These are phyloP conservation scores for Papilio demoleus DNA, from an alignment of 2,888 invertebrate species.

Conservation along the genomic window DNA sequence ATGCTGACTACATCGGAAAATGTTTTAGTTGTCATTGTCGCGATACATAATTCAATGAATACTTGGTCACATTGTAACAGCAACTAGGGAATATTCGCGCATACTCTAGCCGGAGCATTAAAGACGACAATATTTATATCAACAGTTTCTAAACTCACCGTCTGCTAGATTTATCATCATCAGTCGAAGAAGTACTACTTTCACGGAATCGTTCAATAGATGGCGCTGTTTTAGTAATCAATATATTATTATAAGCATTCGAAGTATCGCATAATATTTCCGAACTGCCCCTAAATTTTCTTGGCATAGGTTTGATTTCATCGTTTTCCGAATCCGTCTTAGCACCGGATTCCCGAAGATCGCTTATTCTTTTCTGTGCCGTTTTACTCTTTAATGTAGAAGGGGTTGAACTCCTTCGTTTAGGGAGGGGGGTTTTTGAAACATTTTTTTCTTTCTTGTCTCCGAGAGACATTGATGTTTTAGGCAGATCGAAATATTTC, in stretches of 20 bases:
- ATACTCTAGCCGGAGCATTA: no score
- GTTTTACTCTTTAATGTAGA: conserved; percentile 50
- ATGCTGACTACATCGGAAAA: no score
- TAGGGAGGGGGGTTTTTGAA: conserved; percentile 60
- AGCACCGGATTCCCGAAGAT: conserved; percentile 60
- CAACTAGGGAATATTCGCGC: no score
- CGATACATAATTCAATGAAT: no score
- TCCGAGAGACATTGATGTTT: conserved; percentile 47
- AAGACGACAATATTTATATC: no score
- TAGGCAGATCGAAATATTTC: conserved; percentile 66
- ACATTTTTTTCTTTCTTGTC: conserved; percentile 55
- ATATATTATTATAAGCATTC: conserved; percentile 56
- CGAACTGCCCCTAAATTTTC: conserved; percentile 44
- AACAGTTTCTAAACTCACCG: conserved; percentile 30
- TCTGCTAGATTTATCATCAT: conserved; percentile 47
- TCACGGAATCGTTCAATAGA: conserved; percentile 65
- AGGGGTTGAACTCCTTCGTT: conserved; percentile 70
- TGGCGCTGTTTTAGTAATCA: conserved; percentile 75
- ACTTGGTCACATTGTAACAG: no score
- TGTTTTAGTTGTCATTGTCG: no score
- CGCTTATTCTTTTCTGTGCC: conserved; percentile 57
- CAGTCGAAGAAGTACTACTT: conserved; percentile 64
- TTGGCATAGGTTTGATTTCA: conserved; percentile 49
- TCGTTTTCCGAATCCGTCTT: conserved; percentile 75
- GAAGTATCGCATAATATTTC: conserved; percentile 66